phyloP scores from a whole-genome alignment of 2,888 invertebrate species.

The Epistrophe eligans region DNA sequence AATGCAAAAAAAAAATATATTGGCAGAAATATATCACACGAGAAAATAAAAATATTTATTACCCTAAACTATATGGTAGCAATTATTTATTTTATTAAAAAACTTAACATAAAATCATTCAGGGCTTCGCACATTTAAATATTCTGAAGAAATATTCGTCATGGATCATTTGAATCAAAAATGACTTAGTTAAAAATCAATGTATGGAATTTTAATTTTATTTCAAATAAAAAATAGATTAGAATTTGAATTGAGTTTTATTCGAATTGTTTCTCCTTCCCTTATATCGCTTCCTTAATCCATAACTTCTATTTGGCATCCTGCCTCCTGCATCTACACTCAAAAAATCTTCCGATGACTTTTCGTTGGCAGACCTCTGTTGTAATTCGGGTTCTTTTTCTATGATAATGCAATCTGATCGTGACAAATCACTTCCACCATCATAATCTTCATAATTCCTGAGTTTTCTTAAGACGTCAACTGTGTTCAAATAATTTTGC shows the following conservation, averaged over 20 bases:
- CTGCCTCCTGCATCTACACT: background rate
- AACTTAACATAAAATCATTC: too few relatives aligned
- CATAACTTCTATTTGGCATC: background rate
- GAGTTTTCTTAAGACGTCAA: background rate
- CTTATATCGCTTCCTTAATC: conserved; percentile 14
- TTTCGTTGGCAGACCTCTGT: background rate
- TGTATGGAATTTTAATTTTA: background rate
- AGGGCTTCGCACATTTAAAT: too few relatives aligned
- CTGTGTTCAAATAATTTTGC: background rate
- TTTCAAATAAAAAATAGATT: background rate
- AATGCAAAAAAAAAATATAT: too few relatives aligned
- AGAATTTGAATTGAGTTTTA: background rate
- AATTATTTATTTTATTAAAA: too few relatives aligned
- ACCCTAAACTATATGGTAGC: too few relatives aligned
- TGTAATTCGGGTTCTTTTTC: background rate
- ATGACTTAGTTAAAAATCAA: too few relatives aligned
- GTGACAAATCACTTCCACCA: background rate
- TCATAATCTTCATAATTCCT: background rate
- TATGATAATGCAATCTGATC: background rate
- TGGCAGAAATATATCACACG: too few relatives aligned
- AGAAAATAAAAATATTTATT: too few relatives aligned
- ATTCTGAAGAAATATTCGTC: too few relatives aligned
- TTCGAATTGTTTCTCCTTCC: background rate
- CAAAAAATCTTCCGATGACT: background rate
- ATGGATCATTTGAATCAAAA: too few relatives aligned